Percentiles rank a stretch among this genome's conserved stretches.
These are phyloP conservation scores for Sprattus sprattus DNA, from an alignment of 2,113 vertebrate species.

Conservation along the genomic window DNA sequence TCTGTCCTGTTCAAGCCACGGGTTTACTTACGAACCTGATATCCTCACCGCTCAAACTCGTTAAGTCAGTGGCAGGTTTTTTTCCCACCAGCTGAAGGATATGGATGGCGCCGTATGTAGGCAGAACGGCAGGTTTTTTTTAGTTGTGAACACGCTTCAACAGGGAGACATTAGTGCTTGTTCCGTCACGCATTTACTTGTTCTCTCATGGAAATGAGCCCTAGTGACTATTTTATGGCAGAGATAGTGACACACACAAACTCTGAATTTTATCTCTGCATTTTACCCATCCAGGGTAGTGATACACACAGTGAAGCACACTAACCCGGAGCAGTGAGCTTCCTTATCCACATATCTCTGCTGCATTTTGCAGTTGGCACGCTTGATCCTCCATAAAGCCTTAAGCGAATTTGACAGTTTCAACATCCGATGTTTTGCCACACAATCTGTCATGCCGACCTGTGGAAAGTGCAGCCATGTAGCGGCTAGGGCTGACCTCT, in stretches of 20 bases:
- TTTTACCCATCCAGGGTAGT: too few species aligned
- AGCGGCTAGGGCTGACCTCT: slow-evolving; percentile 14
- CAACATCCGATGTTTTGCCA: neutral
- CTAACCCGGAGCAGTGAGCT: too few species aligned
- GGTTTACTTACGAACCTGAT: neutral
- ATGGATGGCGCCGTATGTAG: neutral
- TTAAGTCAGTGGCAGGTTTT: slow-evolving; percentile 2
- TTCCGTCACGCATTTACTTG: neutral
- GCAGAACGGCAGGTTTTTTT: neutral
- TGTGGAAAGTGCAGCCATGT: neutral
- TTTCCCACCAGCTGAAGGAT: neutral
- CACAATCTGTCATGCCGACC: neutral
- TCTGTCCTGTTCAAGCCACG: neutral
- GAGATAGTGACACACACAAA: too few species aligned
- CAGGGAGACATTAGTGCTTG: neutral
- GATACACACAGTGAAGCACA: too few species aligned
- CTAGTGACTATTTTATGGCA: too few species aligned
- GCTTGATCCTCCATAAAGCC: neutral
- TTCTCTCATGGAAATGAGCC: too few species aligned
- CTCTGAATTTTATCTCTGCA: too few species aligned
- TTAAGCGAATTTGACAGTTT: neutral
- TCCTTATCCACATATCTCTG: neutral
- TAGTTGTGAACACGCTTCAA: neutral
- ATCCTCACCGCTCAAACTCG: neutral
- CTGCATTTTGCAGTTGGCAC: neutral